Conservation (phyloP, 2,113 vertebrate genomes). For the Macaca fascicularis region T2T-MFA8v1.1 NC_088378.1:156356001-156356500, state of each 20-base stretch:
- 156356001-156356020: too few relatives aligned
- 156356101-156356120: not conserved
- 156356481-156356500: not conserved
- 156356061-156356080: not conserved
- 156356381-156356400: not conserved
- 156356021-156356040: not conserved
- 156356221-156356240: not conserved
- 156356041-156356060: not conserved
- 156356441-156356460: not conserved
- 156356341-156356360: not conserved
- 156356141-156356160: not conserved
- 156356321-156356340: not conserved
- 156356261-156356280: not conserved
- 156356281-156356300: not conserved
- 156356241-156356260: not conserved
- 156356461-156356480: not conserved
- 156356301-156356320: not conserved
- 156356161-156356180: not conserved
- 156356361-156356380: not conserved
- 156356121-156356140: not conserved
- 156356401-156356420: not conserved
- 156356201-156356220: not conserved
- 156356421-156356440: not conserved
- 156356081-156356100: not conserved
- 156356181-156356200: not conserved